A percentile compares a stretch with the other conserved stretches of the same genome.
phyloP scores from a whole-genome alignment of 2,797 vertebrate species.

The Pogoniulus pusillus region DNA sequence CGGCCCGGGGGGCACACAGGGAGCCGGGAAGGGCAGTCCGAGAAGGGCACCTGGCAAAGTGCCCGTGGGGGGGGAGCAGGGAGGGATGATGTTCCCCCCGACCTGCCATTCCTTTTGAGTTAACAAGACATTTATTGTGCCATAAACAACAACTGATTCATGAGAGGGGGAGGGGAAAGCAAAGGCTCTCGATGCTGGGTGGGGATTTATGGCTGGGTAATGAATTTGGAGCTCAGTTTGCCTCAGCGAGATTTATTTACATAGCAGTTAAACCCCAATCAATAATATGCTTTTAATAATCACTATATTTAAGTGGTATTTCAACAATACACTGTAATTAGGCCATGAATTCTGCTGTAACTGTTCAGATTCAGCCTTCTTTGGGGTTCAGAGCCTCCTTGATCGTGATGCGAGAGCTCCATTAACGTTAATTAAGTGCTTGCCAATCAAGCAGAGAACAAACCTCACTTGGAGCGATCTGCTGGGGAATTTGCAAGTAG shows the following conservation, averaged over 20 bases:
- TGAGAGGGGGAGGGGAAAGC: no score
- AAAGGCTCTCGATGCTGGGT: no score
- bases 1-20: neutral
- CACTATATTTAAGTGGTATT: slow-evolving; percentile 70
- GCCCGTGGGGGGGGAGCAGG: neutral
- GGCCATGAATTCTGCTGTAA: slow-evolving; percentile 63
- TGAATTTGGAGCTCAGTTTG: slow-evolving; percentile 54
- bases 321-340: slow-evolving; percentile 72
- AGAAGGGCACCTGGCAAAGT: neutral
- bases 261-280: slow-evolving; percentile 67
- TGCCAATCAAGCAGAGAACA: slow-evolving; percentile 58
- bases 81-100: slow-evolving; percentile 54
- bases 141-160: slow-evolving; percentile 74
- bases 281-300: slow-evolving; percentile 74
- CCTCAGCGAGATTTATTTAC: slow-evolving; percentile 63
- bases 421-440: slow-evolving; percentile 56
- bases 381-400: slow-evolving; percentile 61
- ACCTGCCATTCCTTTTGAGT: slow-evolving; percentile 68
- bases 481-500: neutral
- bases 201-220: slow-evolving; percentile 66
- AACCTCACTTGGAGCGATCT: neutral
- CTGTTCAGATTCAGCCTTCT: slow-evolving; percentile 66
- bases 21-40: neutral
- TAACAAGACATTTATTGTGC: slow-evolving; percentile 75
- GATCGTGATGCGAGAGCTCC: slow-evolving; percentile 36